Evolutionary conservation across 2,113 vertebrate genomes (phyloP), one percentile per base, ranked within the genome.

Genomic region (Numenius arquata): DNA sequence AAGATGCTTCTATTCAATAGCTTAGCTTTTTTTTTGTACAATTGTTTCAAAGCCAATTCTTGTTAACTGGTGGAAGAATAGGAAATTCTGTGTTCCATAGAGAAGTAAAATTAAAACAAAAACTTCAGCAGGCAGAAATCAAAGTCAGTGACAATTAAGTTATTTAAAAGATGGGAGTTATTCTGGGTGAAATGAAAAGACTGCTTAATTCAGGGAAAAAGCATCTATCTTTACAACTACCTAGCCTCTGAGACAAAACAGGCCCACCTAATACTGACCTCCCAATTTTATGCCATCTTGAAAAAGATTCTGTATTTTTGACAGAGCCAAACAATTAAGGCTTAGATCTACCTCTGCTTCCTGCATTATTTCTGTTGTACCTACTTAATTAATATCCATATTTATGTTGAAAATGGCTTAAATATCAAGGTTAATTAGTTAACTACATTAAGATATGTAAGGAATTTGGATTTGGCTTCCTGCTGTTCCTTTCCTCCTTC

Each of bases 21-120:
- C 2, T 4, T 55, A 29, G 12, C 3, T 55, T 91, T 91, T 45
- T 32, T 58, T 34, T 55, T 94, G 53, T 89, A 34, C 45, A 89
- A 78, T 82, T 82, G 30, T 92, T 96, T 77, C 93, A 80, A 96
- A 96, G 67, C 17, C 11, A 65, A 18, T 95, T 96, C 34, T 84
- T 90, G 20, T 82, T 83, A 92, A 34, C 20, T 52, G 43, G 30
- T 65, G 53, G 59, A 62, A 89, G 20, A 96, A 68, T 53, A 77
- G 19, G 34, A 90, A 67, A 86, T 52, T 56, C 16, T 19, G 9
- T 81, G 15, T 41, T 89, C 32, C 77, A 66, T 65, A 59, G 40
- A 58, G 70, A 67, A 88, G 50, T 3, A 75, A 29, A 72, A 62
- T 85, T 79, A 38, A 92, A 85, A 67, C 36, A 59, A 53, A 79